Evolutionary conservation across 1,140 invertebrate species (phyloP), one percentile per base, ranked within the genome.

Genomic region (Monomorium pharaonis): DNA sequence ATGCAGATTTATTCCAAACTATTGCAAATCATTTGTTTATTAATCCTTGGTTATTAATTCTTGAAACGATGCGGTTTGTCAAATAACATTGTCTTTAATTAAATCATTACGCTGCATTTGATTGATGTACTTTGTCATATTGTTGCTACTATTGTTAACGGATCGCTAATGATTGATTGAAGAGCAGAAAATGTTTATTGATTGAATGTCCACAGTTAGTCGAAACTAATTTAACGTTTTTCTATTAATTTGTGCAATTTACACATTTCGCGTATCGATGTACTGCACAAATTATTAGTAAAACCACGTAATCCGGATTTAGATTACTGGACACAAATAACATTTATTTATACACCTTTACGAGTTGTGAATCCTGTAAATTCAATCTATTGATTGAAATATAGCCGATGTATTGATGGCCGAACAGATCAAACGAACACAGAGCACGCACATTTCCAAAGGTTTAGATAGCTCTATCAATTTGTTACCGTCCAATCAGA

Each of bases 401-500:
- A 56, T 30, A 74, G 16, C 62, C 16, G 21, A 72, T 33, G 4
- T 69, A 83, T 83, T 27, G 78, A 44, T 24, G 33, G 1, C 4
- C 12, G 18, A 30, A 42, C n/a, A 14, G 51, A 83, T 83, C 69
- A 72, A 72, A 51, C 7, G 37, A 72, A 81, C 18, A 18, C 42
- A 24, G 7, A 16, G 37, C 42, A 58, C 56, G 37, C 27, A 58
- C 9, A 58, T 60, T 72, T 83, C 9, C 37, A 30, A 72, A 47
- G 24, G 16, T 69, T 58, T 72, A 44, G 47, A 70, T 33, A 33
- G 27, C 18, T 3, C 67, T 33, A 72, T 58, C 37, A 83, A 72
- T 83, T 83, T 83, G 72, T 81, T 72, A 69, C 24, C 30, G 42
- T 58, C 42, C 78, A 56, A 72, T 83, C 42, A 18, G 70, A 14